phyloP scores from a whole-genome alignment of 2,888 invertebrate genomes.

The Antheraea yamamai region DNA sequence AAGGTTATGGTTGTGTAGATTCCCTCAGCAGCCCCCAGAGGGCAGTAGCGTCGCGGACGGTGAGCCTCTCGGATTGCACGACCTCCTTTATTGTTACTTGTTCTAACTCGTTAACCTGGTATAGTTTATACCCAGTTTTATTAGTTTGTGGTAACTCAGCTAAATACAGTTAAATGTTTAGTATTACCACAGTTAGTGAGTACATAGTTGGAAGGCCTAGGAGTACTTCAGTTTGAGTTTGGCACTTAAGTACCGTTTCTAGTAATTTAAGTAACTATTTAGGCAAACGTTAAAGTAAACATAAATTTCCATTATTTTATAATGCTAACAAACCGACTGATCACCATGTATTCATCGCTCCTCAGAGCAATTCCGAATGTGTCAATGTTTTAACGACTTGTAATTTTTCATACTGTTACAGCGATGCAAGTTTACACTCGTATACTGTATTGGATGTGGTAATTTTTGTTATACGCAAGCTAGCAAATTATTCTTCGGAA shows the following conservation, averaged over 20 bases:
- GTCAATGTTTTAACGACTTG: conserved; percentile 53
- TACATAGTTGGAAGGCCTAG: neutral
- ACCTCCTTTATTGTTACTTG: conserved; percentile 21
- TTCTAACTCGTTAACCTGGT: conserved; percentile 21
- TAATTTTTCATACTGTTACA: conserved; percentile 56
- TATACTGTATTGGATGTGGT: conserved; percentile 7
- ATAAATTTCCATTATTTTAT: neutral
- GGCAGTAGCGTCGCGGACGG: conserved; percentile 1
- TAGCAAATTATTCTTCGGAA: no score
- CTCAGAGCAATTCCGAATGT: conserved; percentile 36
- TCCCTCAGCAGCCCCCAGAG: neutral
- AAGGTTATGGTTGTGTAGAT: conserved; percentile 15
- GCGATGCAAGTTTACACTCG: neutral
- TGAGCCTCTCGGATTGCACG: conserved; percentile 16
- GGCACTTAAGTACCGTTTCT: neutral
- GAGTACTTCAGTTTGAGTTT: neutral
- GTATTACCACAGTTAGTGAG: neutral
- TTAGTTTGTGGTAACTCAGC: neutral
- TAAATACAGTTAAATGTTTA: neutral
- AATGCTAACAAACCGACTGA: neutral
- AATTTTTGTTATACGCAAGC: neutral
- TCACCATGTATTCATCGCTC: conserved; percentile 18
- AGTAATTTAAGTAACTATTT: neutral
- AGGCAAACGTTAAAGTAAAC: neutral
- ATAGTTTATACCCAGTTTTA: neutral